These are phyloP conservation scores for Tachysurus fulvidraco DNA, from an alignment of 2,113 vertebrate genomes.

Conservation along the genomic window DNA sequence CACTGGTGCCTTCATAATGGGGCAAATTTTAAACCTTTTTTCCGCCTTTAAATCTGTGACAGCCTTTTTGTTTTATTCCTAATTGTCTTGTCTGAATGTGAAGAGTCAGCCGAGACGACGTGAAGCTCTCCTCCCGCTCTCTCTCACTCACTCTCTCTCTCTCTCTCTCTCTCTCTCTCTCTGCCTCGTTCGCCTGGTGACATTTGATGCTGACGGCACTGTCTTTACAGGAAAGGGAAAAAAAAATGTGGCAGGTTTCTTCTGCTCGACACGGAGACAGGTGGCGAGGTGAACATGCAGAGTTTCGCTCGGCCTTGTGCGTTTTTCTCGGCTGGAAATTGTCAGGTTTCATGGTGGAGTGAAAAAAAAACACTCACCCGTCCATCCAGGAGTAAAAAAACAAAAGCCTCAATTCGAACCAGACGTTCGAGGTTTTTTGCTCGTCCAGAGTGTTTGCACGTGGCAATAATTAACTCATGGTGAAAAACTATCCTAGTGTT, in stretches of 20 bases:
- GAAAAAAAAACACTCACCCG: not conserved
- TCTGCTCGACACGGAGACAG: conserved; percentile 46
- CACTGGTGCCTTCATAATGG: conserved; percentile 62
- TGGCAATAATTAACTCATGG: not conserved
- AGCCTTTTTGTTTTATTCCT: conserved; percentile 66
- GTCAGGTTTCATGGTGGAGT: conserved; percentile 36
- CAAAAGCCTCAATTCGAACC: not conserved
- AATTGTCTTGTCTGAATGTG: conserved; percentile 67
- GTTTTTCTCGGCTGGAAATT: conserved; percentile 28
- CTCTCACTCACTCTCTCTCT: conserved; percentile 18
- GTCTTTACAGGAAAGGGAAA: conserved; percentile 45
- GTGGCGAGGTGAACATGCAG: conserved; percentile 36
- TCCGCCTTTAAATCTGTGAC: conserved; percentile 61
- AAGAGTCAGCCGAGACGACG: conserved; percentile 57
- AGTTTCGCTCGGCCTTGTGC: conserved; percentile 19
- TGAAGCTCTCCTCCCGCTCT: conserved; percentile 27
- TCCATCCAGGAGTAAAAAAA: conserved; percentile 36
- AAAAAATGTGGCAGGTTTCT: conserved; percentile 40
- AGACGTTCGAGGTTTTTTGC: not conserved
- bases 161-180: conserved; percentile 14
- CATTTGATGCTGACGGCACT: conserved; percentile 67
- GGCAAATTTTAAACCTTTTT: conserved; percentile 71
- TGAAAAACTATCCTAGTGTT: not conserved
- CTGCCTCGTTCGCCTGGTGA: conserved; percentile 46
- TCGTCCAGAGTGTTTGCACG: not conserved